Percentiles rank a stretch among this genome's conserved stretches.
Evolutionary conservation across 2,113 vertebrate species (phyloP).

Genomic region (Panthera leo): DNA sequence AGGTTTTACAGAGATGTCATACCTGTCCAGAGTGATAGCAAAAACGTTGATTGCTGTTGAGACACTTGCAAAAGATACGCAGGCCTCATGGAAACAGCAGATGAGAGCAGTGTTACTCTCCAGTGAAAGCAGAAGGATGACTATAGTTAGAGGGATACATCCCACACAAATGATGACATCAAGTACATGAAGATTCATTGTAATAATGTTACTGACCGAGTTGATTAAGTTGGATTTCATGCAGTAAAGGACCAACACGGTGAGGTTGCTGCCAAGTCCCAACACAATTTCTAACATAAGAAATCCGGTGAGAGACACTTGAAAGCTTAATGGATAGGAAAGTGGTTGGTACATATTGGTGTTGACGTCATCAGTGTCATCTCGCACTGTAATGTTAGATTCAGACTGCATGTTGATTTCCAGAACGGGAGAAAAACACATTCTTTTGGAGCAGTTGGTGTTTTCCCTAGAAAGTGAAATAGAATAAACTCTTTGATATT

Average conservation of each 20-base stretch:
- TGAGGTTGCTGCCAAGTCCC: conserved; percentile 98
- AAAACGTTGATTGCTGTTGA: conserved; percentile 98
- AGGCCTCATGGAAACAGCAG: conserved; percentile 99
- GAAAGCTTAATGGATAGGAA: conserved; percentile 95
- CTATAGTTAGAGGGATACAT: conserved; percentile 97
- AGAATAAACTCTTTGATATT: conserved; percentile 83
- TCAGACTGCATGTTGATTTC: conserved; percentile 96
- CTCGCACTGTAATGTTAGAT: conserved; percentile 96
- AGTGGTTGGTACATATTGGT: conserved; percentile 92
- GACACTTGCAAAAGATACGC: conserved; percentile 98
- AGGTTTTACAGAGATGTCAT: conserved; percentile 98
- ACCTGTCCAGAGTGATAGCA: conserved; percentile 97
- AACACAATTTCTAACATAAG: conserved; percentile 98
- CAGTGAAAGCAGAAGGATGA: conserved; percentile 94
- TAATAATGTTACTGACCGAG: conserved; percentile 99
- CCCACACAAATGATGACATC: conserved; percentile 97
- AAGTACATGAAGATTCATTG: conserved; percentile 98
- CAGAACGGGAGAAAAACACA: conserved; percentile 92
- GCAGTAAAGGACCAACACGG: conserved; percentile 98
- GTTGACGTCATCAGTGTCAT: conserved; percentile 93
- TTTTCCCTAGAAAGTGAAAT: conserved; percentile 87
- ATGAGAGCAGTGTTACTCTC: conserved; percentile 95
- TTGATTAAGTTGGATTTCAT: conserved; percentile 99
- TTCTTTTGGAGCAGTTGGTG: conserved; percentile 91
- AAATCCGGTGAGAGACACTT: conserved; percentile 97